Evolutionary conservation across 23 tunicate species (phyloP).

Genomic region (Botrylloides violaceus): DNA sequence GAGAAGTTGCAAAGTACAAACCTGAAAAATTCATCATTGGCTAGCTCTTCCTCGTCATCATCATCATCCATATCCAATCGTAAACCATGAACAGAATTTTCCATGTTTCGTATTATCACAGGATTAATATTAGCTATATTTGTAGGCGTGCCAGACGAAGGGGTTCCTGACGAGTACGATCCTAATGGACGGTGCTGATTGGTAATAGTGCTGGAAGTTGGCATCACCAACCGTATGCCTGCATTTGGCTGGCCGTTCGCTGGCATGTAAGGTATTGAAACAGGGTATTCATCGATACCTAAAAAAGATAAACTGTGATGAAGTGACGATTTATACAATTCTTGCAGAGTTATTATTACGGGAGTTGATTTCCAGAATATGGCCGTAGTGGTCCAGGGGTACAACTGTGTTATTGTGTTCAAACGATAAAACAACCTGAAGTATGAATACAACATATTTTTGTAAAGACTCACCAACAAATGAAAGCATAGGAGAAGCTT

Average conservation of each 20-base stretch:
- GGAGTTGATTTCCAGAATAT: too few relatives aligned
- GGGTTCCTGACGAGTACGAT: conserved; percentile 22
- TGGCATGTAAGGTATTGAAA: neutral
- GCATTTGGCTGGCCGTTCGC: neutral
- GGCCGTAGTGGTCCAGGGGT: conserved; percentile 20
- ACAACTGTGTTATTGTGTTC: conserved; percentile 37
- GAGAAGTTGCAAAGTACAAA: neutral
- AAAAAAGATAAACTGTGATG: neutral
- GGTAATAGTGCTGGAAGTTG: neutral
- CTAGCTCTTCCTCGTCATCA: neutral
- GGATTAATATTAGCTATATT: conserved; percentile 17
- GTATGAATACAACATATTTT: too few relatives aligned
- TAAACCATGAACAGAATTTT: neutral
- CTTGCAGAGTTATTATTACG: too few relatives aligned
- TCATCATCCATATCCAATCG: neutral
- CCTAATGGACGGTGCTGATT: conserved; percentile 3
- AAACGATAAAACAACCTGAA: conserved; percentile 43
- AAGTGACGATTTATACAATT: too few relatives aligned
- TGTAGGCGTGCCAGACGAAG: conserved; percentile 80
- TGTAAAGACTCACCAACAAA: conserved; percentile 41
- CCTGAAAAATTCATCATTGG: neutral
- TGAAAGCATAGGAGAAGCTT: conserved; percentile 9
- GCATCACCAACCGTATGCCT: neutral
- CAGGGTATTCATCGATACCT: neutral
- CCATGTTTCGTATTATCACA: neutral